These are phyloP conservation scores for Notamacropus eugenii DNA, from an alignment of 2,797 vertebrate species.

Conservation along the genomic window DNA sequence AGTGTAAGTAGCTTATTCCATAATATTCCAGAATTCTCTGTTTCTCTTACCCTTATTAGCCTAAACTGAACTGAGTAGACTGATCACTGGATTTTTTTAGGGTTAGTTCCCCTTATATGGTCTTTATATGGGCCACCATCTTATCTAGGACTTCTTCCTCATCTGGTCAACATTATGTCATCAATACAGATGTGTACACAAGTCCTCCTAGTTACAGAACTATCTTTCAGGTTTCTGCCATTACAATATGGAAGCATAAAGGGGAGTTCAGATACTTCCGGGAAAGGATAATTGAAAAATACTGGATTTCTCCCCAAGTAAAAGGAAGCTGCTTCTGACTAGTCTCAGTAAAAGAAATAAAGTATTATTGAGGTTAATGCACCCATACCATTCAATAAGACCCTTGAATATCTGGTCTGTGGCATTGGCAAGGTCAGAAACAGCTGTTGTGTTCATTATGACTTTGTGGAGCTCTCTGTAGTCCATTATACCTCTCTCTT, in stretches of 20 bases:
- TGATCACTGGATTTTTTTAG: background rate
- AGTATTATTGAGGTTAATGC: background rate
- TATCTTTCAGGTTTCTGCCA: background rate
- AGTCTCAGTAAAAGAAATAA: background rate
- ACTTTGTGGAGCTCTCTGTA: background rate
- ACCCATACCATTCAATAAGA: background rate
- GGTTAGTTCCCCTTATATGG: background rate
- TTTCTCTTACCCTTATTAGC: background rate
- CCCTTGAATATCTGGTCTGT: background rate
- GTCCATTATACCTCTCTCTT: background rate
- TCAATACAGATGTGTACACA: background rate
- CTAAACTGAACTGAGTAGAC: background rate
- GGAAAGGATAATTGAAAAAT: background rate
- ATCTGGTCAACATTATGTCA: background rate
- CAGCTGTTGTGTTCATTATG: background rate
- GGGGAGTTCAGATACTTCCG: background rate
- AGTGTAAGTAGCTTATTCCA: background rate
- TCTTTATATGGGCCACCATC: background rate
- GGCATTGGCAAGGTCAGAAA: background rate
- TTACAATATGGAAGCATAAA: background rate
- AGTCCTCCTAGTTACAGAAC: background rate
- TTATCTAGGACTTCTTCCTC: background rate
- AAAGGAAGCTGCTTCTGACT: background rate
- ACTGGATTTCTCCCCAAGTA: background rate
- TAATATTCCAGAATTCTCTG: background rate